Evolutionary conservation across 2,113 vertebrate species (phyloP).

Genomic region (Plotosus lineatus): DNA sequence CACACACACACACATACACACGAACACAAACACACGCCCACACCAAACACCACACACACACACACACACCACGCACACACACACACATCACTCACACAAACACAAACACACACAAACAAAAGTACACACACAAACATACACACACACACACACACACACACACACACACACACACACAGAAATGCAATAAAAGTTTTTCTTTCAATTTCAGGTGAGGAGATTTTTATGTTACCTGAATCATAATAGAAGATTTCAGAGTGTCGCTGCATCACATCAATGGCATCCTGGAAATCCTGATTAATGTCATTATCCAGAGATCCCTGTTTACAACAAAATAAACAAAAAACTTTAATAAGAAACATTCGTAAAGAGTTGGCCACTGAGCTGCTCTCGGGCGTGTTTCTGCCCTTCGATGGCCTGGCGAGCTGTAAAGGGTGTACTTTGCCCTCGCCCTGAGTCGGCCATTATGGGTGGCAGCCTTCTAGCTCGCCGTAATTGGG

Average conservation of each 20-base stretch:
- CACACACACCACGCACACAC: neutral
- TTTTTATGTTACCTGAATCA: constrained; percentile 61
- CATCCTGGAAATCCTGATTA: constrained; percentile 89
- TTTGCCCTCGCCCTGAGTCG: too few relatives aligned
- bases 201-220: neutral
- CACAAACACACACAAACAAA: too few relatives aligned
- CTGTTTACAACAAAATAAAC: constrained; percentile 62
- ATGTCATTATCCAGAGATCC: constrained; percentile 79
- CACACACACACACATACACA: too few relatives aligned
- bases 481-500: too few relatives aligned
- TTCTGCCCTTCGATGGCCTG: too few relatives aligned
- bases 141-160: neutral
- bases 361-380: too few relatives aligned
- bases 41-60: too few relatives aligned
- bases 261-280: constrained; percentile 89
- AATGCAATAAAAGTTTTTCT: neutral
- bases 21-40: too few relatives aligned
- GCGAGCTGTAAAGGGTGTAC: too few relatives aligned
- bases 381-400: too few relatives aligned
- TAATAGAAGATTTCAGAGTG: constrained; percentile 77
- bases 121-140: too few relatives aligned
- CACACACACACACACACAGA: neutral
- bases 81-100: neutral
- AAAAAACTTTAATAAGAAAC: neutral
- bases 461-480: too few relatives aligned